Evolutionary conservation across 2,888 invertebrate genomes (phyloP), one percentile per base, ranked within the genome.

Genomic region (Bhutanitis thaidina): DNA sequence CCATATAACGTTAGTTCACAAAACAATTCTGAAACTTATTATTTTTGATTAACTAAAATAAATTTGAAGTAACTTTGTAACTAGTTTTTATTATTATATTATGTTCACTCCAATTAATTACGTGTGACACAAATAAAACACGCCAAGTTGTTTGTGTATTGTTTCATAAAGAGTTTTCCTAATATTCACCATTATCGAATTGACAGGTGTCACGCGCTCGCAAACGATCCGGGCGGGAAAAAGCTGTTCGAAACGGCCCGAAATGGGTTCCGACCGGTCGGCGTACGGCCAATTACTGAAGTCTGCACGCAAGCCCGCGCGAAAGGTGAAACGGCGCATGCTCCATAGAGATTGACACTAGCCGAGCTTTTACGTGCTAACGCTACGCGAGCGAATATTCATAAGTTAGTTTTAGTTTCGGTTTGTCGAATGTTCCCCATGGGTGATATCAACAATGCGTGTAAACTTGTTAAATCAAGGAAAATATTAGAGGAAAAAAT

Each of bases 371-470:
- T 69, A 69, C 56, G 54, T 54, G 39, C 63, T 67, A 67, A 65
- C 60, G 62, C 60, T 65, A 67, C 62, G 66, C 61, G 60, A 67
- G 69, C 61, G 74, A 80, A 84, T 81, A 82, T 81, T 82, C 77
- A 79, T 79, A 85, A 86, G 81, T 84, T 79, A 78, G 70, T 80
- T 80, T 75, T 77, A 82, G 77, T 83, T 82, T 82, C 77, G 74
- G 78, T 80, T 77, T 73, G 63, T 69, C 63, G 61, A 71, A 81
- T 80, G 72, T 67, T 69, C 52, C 78, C 72, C 61, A 39, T 48
- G 67, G 63, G 66, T 56, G 59, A 51, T 55, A 27, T 53, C 41
- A 45, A 37, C 52, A 49, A 52, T 57, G 61, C 59, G 45, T 36
- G 51, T 41, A 41, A 59, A 63, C 62, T 66, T 56, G 43, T 39